Evolutionary conservation across 2,888 invertebrate genomes (phyloP).

Genomic region (Spatulosminthurus flaviceps): DNA sequence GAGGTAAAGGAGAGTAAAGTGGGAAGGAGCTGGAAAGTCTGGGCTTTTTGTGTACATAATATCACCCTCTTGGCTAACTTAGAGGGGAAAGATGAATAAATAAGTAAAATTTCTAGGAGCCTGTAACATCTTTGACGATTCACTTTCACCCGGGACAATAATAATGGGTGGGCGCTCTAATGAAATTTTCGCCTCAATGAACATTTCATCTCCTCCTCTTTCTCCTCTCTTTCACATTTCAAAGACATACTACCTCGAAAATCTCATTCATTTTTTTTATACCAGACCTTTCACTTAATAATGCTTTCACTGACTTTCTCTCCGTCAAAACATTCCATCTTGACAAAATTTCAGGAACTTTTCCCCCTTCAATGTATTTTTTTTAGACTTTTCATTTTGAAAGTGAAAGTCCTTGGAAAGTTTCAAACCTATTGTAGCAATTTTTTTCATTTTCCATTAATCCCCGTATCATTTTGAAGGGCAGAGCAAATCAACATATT

Average conservation of each 20-base stretch:
- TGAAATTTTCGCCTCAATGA: conserved; percentile 23
- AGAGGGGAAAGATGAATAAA: conserved; percentile 26
- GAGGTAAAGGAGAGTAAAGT: no score
- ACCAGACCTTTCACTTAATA: no score
- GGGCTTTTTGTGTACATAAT: conserved; percentile 19
- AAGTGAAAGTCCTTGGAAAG: no score
- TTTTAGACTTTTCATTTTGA: no score
- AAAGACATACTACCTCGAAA: background rate
- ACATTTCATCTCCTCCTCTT: background rate
- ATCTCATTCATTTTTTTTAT: background rate
- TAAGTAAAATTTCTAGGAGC: conserved; percentile 2
- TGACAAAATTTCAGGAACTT: no score
- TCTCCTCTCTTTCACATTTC: background rate
- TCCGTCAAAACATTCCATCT: no score
- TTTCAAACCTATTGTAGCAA: no score
- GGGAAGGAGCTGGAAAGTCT: background rate
- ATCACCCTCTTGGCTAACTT: conserved; percentile 15
- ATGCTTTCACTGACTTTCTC: no score
- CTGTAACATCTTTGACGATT: conserved; percentile 5
- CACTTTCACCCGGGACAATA: conserved; percentile 32
- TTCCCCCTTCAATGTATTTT: no score
- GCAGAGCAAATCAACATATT: no score
- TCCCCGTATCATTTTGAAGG: no score
- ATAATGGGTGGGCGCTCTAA: conserved; percentile 26
- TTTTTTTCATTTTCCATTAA: no score